Percentiles rank a stretch among this genome's conserved stretches.
Evolutionary conservation across 1,140 invertebrate genomes (phyloP).

Genomic region (Sarcophaga bullata): DNA sequence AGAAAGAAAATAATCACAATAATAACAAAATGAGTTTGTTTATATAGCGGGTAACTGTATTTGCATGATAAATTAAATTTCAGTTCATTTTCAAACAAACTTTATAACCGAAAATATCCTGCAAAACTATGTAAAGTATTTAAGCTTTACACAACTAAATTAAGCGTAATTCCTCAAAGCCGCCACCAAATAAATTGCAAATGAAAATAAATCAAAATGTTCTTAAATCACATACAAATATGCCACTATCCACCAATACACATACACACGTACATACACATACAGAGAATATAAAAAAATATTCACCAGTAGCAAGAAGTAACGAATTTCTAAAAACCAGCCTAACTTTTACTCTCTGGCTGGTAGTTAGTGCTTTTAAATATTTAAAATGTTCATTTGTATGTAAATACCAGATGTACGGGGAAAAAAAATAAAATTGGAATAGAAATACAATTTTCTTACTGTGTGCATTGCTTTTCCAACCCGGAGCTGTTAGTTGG

Average conservation of each 20-base stretch:
- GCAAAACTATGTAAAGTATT: not conserved
- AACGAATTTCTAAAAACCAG: not conserved
- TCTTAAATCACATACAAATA: not conserved
- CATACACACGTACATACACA: too few relatives aligned
- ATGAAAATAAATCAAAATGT: conserved; percentile 2
- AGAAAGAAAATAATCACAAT: too few relatives aligned
- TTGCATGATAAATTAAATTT: not conserved
- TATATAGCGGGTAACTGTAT: too few relatives aligned
- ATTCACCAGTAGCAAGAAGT: too few relatives aligned
- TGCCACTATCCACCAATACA: too few relatives aligned
- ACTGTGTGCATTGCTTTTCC: not conserved
- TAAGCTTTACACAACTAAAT: conserved; percentile 15
- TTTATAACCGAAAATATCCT: not conserved
- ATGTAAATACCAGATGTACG: not conserved
- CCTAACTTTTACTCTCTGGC: conserved; percentile 12
- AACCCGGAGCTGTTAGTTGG: conserved; percentile 10
- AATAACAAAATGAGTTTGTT: too few relatives aligned
- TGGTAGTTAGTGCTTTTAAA: not conserved
- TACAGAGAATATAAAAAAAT: too few relatives aligned
- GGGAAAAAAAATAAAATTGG: too few relatives aligned
- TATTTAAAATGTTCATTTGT: conserved; percentile 25
- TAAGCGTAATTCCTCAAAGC: not conserved
- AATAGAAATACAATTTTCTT: not conserved
- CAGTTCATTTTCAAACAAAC: not conserved
- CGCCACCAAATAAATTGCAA: not conserved